Base-by-base conservation (phyloP, 1,140 invertebrate species). In the Bombyx mandarina region DNA sequence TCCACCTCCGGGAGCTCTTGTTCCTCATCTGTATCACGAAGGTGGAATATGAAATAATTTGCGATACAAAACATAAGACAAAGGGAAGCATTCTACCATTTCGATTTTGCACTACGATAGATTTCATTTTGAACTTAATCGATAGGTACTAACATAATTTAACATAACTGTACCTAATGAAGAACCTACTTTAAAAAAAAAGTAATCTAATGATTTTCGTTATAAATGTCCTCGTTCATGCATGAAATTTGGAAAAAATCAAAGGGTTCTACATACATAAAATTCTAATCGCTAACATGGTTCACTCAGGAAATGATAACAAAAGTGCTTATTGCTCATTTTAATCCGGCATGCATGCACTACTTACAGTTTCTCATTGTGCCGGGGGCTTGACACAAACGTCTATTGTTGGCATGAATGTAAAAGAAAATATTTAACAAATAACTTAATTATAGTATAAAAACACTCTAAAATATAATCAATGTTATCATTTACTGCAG, bases 221-320 rank as follows among this genome's bases (percentile, higher is more conserved):
- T 35, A 35, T 35, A 3, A 35, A 35, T 35, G 26, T 35, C 2
- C 4, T 35, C 26, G 26, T 35, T 35, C 26, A 35, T 35, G 26
- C 26, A 35, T 35, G 26, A 35, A 35, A 35, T 35, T 35, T 35
- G 26, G 26, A 35, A 35, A 35, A 35, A 35, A 35, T 35, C 4
- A 35, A 35, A 35, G 4, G 4, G 0, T 35, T 35, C 26, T 35
- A 35, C 2, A 35, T 35, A 35, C 26, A 35, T 2, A 2, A 35
- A 35, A 3, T 35, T 35, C 26, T 35, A 35, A 35, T 35, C 4
- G 26, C 26, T 35, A 35, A 35, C 26, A 35, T 35, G 46, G 68
- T 71, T 68, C 69, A 68, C 57, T 76, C 78, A 79, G 71, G 55
- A 79, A 82, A 82, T 80, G 81, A 84, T 82, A 84, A 84, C 81